These are phyloP conservation scores for Patella ulyssiponensis DNA, from an alignment of 2,888 invertebrate species.

Conservation along the genomic window DNA sequence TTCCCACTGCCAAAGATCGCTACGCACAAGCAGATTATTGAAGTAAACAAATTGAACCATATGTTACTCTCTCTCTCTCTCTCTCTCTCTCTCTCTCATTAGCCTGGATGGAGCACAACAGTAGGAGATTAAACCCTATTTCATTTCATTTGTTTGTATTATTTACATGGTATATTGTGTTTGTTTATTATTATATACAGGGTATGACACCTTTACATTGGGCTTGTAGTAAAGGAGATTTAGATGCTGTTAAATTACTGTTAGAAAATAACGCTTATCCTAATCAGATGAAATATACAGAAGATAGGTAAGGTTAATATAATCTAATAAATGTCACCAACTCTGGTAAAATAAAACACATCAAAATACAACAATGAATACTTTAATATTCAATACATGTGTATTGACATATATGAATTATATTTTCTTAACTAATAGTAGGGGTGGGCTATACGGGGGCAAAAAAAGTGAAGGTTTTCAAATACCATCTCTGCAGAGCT, in stretches of 20 bases:
- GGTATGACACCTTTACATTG: conserved; percentile 72
- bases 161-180: not conserved
- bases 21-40: too few species aligned
- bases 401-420: too few species aligned
- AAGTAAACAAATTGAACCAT: too few species aligned
- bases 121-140: not conserved
- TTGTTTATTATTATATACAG: conserved; percentile 46
- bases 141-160: not conserved
- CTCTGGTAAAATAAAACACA: not conserved
- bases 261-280: conserved; percentile 70
- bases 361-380: too few species aligned
- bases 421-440: too few species aligned
- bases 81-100: not conserved
- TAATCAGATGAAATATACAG: conserved; percentile 71
- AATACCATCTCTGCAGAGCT: too few species aligned
- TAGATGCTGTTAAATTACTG: conserved; percentile 70
- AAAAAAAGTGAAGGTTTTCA: too few species aligned
- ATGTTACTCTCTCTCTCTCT: too few species aligned
- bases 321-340: not conserved
- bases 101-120: too few species aligned
- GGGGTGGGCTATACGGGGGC: too few species aligned
- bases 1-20: too few species aligned
- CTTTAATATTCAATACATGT: too few species aligned
- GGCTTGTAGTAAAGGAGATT: conserved; percentile 71
- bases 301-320: conserved; percentile 63